A percentile compares a stretch with the other conserved stretches of the same genome.
Evolutionary conservation across 53 echinoderm and acorn worm genomes (phyloP).

Genomic region (Holothuria leucospilota): DNA sequence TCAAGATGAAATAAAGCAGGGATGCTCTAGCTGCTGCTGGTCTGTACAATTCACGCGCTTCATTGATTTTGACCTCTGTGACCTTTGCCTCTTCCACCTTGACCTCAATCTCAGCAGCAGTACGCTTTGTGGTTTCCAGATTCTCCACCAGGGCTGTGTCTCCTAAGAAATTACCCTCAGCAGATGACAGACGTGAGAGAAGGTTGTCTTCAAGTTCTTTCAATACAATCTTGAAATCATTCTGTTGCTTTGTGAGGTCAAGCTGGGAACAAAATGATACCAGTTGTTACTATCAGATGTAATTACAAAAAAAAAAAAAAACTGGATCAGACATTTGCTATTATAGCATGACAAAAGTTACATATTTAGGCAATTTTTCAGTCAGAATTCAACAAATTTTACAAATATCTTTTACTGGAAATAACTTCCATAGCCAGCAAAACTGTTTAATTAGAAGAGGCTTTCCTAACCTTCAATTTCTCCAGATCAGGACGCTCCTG

Average conservation of each 20-base stretch:
- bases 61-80: conserved; percentile 99
- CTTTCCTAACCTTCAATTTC: conserved; percentile 76
- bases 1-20: conserved; percentile 95
- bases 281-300: neutral
- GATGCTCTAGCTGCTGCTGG: conserved; percentile 97
- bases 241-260: conserved; percentile 98
- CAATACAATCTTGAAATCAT: conserved; percentile 98
- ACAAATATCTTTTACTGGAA: no score
- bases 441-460: no score
- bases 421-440: no score
- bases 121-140: conserved; percentile 96
- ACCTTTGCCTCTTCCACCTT: conserved; percentile 94
- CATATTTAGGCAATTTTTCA: no score
- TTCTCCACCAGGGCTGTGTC: conserved; percentile 98
- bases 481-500: conserved; percentile 98
- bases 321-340: no score
- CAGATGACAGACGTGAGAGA: conserved; percentile 94
- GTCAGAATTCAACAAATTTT: no score
- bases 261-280: conserved; percentile 41
- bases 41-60: conserved; percentile 92
- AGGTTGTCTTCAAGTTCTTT: conserved; percentile 99
- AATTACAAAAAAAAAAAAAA: no score
- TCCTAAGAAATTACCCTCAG: conserved; percentile 99
- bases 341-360: no score
- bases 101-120: conserved; percentile 96